phyloP scores from a whole-genome alignment of 2,113 vertebrate species.

The Eubucco bourcierii region DNA sequence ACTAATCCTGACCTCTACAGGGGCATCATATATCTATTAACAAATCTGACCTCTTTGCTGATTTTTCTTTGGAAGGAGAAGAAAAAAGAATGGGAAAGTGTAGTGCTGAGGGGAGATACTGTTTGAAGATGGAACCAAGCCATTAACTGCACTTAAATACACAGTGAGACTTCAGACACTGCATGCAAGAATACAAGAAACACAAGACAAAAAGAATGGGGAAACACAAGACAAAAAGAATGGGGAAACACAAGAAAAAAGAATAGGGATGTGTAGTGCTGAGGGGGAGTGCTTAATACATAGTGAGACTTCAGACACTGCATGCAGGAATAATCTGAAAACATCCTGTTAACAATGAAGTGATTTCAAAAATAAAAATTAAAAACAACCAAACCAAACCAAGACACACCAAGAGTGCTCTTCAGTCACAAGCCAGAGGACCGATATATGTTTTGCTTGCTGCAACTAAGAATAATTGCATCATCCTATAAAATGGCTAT shows the following conservation, averaged over 20 bases:
- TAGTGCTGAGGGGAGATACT: neutral
- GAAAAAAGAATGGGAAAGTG: neutral
- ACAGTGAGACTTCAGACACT: neutral
- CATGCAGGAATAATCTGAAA: neutral
- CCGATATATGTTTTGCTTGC: neutral
- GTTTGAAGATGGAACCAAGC: neutral
- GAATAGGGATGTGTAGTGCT: too few relatives aligned
- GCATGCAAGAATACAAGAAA: neutral
- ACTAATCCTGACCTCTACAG: neutral
- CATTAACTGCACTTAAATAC: constrained; percentile 17
- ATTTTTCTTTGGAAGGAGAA: neutral
- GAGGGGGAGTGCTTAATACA: too few relatives aligned
- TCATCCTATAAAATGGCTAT: neutral
- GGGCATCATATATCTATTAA: neutral
- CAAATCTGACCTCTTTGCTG: neutral
- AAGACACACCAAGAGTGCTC: neutral
- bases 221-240: too few relatives aligned
- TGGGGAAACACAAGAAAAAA: too few relatives aligned
- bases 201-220: too few relatives aligned
- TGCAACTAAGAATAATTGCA: neutral
- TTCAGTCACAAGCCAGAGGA: neutral
- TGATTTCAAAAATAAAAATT: neutral
- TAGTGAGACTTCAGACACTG: neutral
- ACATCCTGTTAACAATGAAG: neutral
- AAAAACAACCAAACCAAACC: too few relatives aligned